These are phyloP conservation scores for Sarcophaga caerulescens DNA, from an alignment of 2,888 invertebrate genomes.

Conservation along the genomic window DNA sequence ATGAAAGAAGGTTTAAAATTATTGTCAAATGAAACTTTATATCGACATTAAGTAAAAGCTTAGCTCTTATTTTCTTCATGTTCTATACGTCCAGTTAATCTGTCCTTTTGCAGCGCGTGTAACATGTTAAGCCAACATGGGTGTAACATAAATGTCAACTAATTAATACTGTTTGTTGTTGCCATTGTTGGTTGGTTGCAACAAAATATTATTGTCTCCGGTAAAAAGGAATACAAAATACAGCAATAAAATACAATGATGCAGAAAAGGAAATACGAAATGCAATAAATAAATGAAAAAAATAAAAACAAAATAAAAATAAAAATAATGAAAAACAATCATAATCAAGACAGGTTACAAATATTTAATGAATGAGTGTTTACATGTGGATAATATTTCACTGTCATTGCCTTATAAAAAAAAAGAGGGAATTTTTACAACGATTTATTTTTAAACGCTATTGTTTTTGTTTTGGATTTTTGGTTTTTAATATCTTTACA, in stretches of 20 bases:
- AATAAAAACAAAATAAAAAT: no score
- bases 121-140: conserved; percentile 44
- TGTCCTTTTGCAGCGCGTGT: neutral
- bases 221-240: conserved; percentile 15
- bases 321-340: conserved; percentile 62
- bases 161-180: conserved; percentile 53
- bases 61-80: no score
- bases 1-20: no score
- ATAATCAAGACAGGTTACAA: conserved; percentile 66
- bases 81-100: neutral
- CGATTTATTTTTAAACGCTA: neutral
- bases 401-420: conserved; percentile 61
- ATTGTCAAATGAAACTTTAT: no score
- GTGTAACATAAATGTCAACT: conserved; percentile 63
- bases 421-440: conserved; percentile 38
- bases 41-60: no score
- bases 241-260: conserved; percentile 30
- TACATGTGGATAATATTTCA: conserved; percentile 67
- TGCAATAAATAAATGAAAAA: conserved; percentile 16
- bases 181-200: neutral
- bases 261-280: conserved; percentile 19
- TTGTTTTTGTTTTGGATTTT: conserved; percentile 16
- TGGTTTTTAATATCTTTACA: neutral
- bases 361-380: conserved; percentile 69
- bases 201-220: conserved; percentile 27